Evolutionary conservation across 2,888 invertebrate genomes (phyloP), one percentile per base, ranked within the genome.

Genomic region (Meiosimyza platycephala): DNA sequence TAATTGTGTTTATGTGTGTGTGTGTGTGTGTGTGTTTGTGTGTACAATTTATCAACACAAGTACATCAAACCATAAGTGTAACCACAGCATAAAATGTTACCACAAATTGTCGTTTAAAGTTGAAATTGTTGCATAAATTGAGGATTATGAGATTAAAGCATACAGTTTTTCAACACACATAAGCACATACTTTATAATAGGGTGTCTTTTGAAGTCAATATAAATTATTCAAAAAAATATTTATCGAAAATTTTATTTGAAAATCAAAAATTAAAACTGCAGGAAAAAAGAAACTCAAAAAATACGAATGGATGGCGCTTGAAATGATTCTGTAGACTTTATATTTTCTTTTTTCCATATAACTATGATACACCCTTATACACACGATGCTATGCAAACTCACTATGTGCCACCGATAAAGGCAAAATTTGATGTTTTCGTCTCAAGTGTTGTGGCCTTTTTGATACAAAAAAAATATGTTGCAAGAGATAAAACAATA

Each of bases 101-200:
- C 80, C 83, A 80, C 78, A 81, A 80, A 83, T 81, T 80, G 83
- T 78, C 80, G 79, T 81, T 83, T 67, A 65, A 65, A 73, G 70
- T 50, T 50, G 51, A 69, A 69, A 69, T 60, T 69, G 50, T 50
- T 59, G 12, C 68, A 60, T 59, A 69, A 67, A 57, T 57, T 55
- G 57, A 12, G 55, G 55, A 57, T 57, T 57, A 67, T 67, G 57
- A 60, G 68, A 60, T 69, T 50, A 69, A 66, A 66, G 11, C 54
- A 18, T 40, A 66, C 40, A 52, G 54, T 47, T 18, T 40, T 33
- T 11, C 9, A 40, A 28, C 33, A 60, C 64, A 64, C 9, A 9
- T 51, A 28, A 50, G 33, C 68, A 16, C 59, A 50, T 50, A 59
- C 59, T 40, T 40, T 40, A 2, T 9, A 40, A 40, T 9, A 40